phyloP scores from a whole-genome alignment of 2,797 vertebrate genomes.

The Miichthys miiuy region DNA sequence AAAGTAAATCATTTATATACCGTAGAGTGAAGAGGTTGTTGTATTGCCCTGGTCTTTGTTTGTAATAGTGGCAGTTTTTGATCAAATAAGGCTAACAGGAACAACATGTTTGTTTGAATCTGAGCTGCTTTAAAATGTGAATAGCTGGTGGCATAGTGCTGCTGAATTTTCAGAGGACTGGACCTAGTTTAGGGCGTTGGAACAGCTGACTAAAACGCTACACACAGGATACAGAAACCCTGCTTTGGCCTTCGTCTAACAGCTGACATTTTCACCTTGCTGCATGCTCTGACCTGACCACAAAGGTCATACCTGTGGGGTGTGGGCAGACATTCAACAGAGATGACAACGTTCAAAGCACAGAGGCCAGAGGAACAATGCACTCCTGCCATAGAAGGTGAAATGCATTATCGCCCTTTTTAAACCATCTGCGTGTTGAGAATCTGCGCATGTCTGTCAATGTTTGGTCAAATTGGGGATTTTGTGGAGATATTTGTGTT shows the following conservation, averaged over 20 bases:
- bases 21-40: neutral
- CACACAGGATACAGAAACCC: constrained; percentile 2
- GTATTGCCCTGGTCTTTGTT: constrained; percentile 1
- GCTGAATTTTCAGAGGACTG: constrained; percentile 1
- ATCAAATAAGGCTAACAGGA: constrained; percentile 36
- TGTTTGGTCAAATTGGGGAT: neutral
- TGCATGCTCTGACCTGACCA: constrained; percentile 13
- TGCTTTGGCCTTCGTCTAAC: constrained; percentile 19
- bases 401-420: constrained; percentile 17
- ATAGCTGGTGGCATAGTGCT: neutral
- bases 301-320: constrained; percentile 4
- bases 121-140: neutral
- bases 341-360: constrained; percentile 28
- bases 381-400: constrained; percentile 3
- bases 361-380: constrained; percentile 21
- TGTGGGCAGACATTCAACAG: constrained; percentile 28
- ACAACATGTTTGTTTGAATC: constrained; percentile 4
- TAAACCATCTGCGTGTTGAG: neutral
- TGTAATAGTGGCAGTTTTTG: constrained; percentile 32
- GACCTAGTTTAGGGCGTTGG: neutral
- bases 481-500: neutral
- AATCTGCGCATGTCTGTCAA: neutral
- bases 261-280: constrained; percentile 30
- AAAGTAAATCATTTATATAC: constrained; percentile 5
- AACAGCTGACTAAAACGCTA: neutral